Base-by-base conservation (phyloP, 2,888 invertebrate genomes). In the Crematogaster levior region DNA sequence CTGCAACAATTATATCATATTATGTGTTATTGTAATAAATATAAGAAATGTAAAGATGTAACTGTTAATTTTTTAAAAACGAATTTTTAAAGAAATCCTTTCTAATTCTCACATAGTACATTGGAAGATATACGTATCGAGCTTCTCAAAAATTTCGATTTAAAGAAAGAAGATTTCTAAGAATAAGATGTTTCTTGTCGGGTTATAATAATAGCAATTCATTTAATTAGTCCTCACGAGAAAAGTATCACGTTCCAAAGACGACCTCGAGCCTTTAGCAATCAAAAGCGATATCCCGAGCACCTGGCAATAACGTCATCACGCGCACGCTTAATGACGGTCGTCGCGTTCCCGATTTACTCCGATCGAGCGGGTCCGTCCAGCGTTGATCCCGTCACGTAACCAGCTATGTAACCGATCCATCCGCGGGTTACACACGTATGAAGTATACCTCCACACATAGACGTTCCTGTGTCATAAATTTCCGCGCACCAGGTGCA, bases 401-500 rank as follows among this genome's bases (percentile, higher is more conserved):
- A 74, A 58, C 73, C 43, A 75, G 65, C 74, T 63, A 70, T 56
- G 70, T 18, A 75, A 58, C n/a, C 34, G n/a, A 56, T 68, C 77
- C 34, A 56, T 68, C 27, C 27, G 7, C 40, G 61, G 40, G 53
- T 18, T 27, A 61, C 21, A 51, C n/a, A n/a, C 18, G 21, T 43
- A 43, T 9, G 9, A 24, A 15, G 9, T 10, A 34, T 15, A 56
- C 2, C 43, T 21, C 10, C 12, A 46, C 56, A 61, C 74, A 68
- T 65, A 70, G 70, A 72, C 40, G 61, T 37, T 65, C 84, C 88
- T 84, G 88, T 81, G 70, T 82, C 86, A 87, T 90, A 89, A 88
- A 90, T 90, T 85, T 84, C 66, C 30, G 61, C 34, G 81, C 46
- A 75, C 82, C 84, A 89, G 87, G 89, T 86, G 86, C 66, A 61